These are phyloP conservation scores for Noctuana brunneofusca DNA, from an alignment of 2,888 invertebrate species.

Conservation along the genomic window DNA sequence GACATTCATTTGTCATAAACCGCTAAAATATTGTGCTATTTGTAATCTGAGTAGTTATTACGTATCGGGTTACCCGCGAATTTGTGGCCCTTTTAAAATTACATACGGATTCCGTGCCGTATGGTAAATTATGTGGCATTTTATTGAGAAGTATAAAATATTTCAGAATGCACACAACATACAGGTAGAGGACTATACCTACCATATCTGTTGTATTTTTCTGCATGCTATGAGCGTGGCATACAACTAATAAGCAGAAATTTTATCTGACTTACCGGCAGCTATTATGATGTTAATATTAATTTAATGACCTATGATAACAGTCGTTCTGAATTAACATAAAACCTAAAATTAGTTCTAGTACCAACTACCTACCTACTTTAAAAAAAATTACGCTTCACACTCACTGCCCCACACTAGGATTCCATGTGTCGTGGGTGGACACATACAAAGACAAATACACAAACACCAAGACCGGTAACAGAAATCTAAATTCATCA, in stretches of 20 bases:
- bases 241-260: not conserved
- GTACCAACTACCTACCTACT: not conserved
- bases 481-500: too few relatives aligned
- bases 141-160: not conserved
- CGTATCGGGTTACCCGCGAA: slow-evolving; percentile 34
- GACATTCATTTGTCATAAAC: slow-evolving; percentile 42
- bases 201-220: not conserved
- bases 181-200: not conserved
- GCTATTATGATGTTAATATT: slow-evolving; percentile 1
- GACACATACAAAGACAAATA: too few relatives aligned
- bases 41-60: slow-evolving; percentile 30
- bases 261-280: slow-evolving; percentile 11
- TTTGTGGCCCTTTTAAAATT: slow-evolving; percentile 23
- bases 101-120: slow-evolving; percentile 1
- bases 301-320: not conserved
- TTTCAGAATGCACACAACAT: not conserved
- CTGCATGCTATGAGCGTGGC: not conserved
- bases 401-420: too few relatives aligned
- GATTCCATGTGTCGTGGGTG: too few relatives aligned
- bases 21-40: slow-evolving; percentile 42
- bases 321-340: not conserved
- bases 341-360: not conserved
- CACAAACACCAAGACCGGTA: too few relatives aligned
- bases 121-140: slow-evolving; percentile 17
- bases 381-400: too few relatives aligned